These are phyloP conservation scores for Rhinogobio ventralis DNA, from an alignment of 2,797 vertebrate genomes.

Conservation along the genomic window DNA sequence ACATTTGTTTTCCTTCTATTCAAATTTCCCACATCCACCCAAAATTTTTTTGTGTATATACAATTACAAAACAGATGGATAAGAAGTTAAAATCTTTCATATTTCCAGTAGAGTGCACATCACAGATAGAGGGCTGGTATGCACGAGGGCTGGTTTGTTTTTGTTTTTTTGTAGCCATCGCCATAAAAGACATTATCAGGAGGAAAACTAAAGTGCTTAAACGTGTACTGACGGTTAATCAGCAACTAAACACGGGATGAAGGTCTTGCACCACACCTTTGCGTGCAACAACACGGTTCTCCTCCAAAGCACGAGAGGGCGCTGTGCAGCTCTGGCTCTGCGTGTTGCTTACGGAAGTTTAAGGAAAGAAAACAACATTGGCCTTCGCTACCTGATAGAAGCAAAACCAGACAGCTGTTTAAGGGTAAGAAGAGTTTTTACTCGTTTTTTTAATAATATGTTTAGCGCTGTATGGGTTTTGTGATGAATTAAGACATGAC, in stretches of 20 bases:
- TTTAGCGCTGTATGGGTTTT: neutral
- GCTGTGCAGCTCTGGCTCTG: neutral
- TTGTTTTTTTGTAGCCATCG: neutral
- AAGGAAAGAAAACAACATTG: slow-evolving; percentile 33
- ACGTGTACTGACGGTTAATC: no score
- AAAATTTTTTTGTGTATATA: no score
- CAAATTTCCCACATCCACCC: no score
- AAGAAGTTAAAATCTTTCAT: neutral
- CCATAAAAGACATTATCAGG: neutral
- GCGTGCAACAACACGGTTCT: neutral
- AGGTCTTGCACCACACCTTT: neutral
- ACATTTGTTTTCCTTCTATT: no score
- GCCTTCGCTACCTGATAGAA: neutral
- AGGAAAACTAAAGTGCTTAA: neutral
- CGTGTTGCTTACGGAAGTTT: slow-evolving; percentile 16
- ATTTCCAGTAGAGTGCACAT: neutral
- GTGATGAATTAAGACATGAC: neutral
- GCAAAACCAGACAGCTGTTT: slow-evolving; percentile 1
- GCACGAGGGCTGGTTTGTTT: neutral
- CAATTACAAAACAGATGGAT: no score
- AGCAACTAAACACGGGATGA: neutral
- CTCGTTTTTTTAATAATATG: neutral
- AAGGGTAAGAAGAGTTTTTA: neutral
- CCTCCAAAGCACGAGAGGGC: slow-evolving; percentile 15
- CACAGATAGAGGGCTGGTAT: neutral